Evolutionary conservation across 1,140 invertebrate genomes (phyloP).

Genomic region (Pararge aegeria): DNA sequence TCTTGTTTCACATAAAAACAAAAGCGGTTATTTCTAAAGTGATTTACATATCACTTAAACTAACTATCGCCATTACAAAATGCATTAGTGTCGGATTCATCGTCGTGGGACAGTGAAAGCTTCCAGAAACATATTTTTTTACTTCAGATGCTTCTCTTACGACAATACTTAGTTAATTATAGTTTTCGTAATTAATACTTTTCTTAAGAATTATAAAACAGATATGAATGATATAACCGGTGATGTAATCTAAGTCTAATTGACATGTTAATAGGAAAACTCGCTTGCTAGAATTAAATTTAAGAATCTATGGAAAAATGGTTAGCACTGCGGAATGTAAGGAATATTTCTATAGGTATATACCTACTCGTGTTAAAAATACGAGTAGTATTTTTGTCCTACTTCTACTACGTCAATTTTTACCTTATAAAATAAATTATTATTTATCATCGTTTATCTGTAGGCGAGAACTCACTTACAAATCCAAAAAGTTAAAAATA

Average conservation of each 20-base stretch:
- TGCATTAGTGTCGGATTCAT: conserved; percentile 29
- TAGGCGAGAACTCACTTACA: too few relatives aligned
- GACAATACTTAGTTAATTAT: neutral
- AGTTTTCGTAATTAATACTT: neutral
- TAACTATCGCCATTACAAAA: conserved; percentile 16
- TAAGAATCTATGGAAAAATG: too few relatives aligned
- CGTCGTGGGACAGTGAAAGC: conserved; percentile 56
- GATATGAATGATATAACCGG: neutral
- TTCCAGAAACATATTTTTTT: conserved; percentile 19
- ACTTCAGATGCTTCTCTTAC: neutral
- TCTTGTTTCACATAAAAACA: conserved; percentile 8
- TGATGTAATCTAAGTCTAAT: neutral
- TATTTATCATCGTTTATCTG: too few relatives aligned
- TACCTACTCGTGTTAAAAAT: too few relatives aligned
- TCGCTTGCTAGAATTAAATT: neutral
- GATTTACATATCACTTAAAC: conserved; percentile 9
- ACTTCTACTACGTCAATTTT: too few relatives aligned
- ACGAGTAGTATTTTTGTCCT: too few relatives aligned
- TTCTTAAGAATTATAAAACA: neutral
- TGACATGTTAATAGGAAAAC: neutral
- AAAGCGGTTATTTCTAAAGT: conserved; percentile 6
- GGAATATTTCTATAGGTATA: too few relatives aligned
- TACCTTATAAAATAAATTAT: too few relatives aligned
- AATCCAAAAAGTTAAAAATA: too few relatives aligned
- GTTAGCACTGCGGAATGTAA: too few relatives aligned